Base-by-base conservation (phyloP, 2,888 invertebrate species). In the Melipona beecheii region DNA sequence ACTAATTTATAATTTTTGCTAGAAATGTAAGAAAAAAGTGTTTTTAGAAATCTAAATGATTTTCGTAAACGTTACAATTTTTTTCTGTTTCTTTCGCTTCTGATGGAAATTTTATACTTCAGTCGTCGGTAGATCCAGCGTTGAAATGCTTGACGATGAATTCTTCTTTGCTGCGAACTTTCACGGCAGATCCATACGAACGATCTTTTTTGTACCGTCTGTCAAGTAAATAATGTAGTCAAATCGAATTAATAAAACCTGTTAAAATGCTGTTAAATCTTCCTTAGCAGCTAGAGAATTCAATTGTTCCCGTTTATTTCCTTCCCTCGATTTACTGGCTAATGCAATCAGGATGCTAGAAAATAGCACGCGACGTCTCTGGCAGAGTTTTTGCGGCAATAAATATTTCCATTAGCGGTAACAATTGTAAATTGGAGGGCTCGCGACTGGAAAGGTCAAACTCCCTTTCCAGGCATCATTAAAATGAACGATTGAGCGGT, bases 401-500 rank as follows among this genome's bases (percentile, higher is more conserved):
- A 83, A 83, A 83, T 83, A 73, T 62, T 75, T 56, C 56, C 62
- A 54, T 68, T 72, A 73, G 43, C 13, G 58, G 31, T 24, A 83
- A 83, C 64, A 73, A 83, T 83, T 60, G 56, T 52, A 83, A 78
- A 71, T 83, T 75, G 60, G n/a, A 36, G 66, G 56, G 68, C 62
- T 70, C 52, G 69, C 74, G 74, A 80, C 58, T 71, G 36, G 58
- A 74, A 76, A 70, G 76, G 69, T 84, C 73, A n/a, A 78, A 69
- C 66, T 78, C 21, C 68, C 54, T 49, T 69, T 75, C 58, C 54
- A 19, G 49, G 69, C 49, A 69, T 69, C 79, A 76, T 85, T 80
- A 75, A 85, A 84, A 79, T 58, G 76, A 85, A 84, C 65, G 76
- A 84, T 84, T 56, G 79, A 72, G 56, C 60, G 36, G 58, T 66